Evolutionary conservation across 2,888 invertebrate species (phyloP).

Genomic region (Noctua pronuba): DNA sequence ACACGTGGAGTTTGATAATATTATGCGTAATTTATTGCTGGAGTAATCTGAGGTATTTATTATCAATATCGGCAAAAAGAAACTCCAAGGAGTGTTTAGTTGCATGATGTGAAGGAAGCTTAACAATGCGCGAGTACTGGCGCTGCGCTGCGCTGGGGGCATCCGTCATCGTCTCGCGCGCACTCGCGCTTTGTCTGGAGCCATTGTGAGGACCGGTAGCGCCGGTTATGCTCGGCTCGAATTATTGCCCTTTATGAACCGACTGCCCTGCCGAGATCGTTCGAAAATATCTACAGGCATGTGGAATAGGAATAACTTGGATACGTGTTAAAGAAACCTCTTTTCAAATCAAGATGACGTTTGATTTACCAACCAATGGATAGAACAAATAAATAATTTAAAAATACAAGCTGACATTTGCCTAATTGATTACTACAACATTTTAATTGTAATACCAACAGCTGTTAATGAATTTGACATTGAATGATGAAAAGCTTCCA

Average conservation of each 20-base stretch:
- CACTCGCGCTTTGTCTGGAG: slow-evolving; percentile 76
- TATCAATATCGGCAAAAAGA: slow-evolving; percentile 30
- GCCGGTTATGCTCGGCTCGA: slow-evolving; percentile 80
- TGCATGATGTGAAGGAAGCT: slow-evolving; percentile 63
- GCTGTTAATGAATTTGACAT: slow-evolving; percentile 51
- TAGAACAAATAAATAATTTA: slow-evolving; percentile 26
- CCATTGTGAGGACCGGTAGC: slow-evolving; percentile 84
- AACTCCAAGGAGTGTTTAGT: slow-evolving; percentile 34
- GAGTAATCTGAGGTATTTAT: slow-evolving; percentile 23
- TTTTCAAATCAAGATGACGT: background rate
- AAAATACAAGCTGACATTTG: slow-evolving; percentile 27
- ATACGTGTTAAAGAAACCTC: slow-evolving; percentile 5
- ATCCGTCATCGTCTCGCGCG: slow-evolving; percentile 82
- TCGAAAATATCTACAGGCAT: slow-evolving; percentile 61
- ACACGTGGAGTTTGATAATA: slow-evolving; percentile 27
- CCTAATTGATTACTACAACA: slow-evolving; percentile 42
- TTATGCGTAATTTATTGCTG: slow-evolving; percentile 17
- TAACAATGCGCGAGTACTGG: slow-evolving; percentile 63
- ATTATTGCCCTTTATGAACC: slow-evolving; percentile 81
- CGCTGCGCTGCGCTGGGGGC: slow-evolving; percentile 65
- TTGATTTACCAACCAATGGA: slow-evolving; percentile 11
- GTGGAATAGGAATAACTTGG: slow-evolving; percentile 34
- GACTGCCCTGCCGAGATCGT: slow-evolving; percentile 61
- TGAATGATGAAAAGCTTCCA: slow-evolving; percentile 63
- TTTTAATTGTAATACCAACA: slow-evolving; percentile 44